Percentiles rank a stretch among this genome's conserved stretches.
Evolutionary conservation across 2,888 invertebrate species (phyloP).

Genomic region (Megamerina dolium): DNA sequence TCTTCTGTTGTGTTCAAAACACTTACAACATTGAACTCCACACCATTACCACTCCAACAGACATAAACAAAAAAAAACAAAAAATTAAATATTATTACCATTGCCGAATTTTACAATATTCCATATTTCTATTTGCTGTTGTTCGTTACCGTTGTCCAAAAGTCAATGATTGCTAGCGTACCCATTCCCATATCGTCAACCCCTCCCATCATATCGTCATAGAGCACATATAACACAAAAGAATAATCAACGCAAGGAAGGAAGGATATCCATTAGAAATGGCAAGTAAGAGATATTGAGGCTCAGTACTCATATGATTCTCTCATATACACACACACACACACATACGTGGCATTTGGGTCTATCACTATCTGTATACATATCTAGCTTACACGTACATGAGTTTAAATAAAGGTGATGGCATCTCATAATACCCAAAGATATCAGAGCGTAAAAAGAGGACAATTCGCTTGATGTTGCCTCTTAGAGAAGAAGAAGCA

Average conservation of each 20-base stretch:
- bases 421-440: not conserved
- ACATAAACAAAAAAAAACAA: not conserved
- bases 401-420: not conserved
- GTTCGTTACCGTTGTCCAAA: not conserved
- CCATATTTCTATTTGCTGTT: slow-evolving; percentile 6
- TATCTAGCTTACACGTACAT: not conserved
- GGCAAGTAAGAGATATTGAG: slow-evolving; percentile 11
- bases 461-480: not conserved
- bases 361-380: too few relatives aligned
- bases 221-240: slow-evolving; percentile 6
- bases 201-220: not conserved
- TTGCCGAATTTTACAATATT: slow-evolving; percentile 9
- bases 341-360: too few relatives aligned
- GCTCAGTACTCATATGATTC: not conserved
- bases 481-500: not conserved
- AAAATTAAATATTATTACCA: not conserved
- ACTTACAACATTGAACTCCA: not conserved
- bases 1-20: not conserved
- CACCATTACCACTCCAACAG: too few relatives aligned
- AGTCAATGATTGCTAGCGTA: not conserved
- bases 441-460: not conserved
- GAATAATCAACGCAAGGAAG: slow-evolving; percentile 23
- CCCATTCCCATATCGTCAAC: not conserved
- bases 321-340: too few relatives aligned
- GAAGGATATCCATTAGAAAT: slow-evolving; percentile 28